Base-by-base conservation (phyloP, 2,113 vertebrate species). In the Pygoscelis antarcticus region DNA sequence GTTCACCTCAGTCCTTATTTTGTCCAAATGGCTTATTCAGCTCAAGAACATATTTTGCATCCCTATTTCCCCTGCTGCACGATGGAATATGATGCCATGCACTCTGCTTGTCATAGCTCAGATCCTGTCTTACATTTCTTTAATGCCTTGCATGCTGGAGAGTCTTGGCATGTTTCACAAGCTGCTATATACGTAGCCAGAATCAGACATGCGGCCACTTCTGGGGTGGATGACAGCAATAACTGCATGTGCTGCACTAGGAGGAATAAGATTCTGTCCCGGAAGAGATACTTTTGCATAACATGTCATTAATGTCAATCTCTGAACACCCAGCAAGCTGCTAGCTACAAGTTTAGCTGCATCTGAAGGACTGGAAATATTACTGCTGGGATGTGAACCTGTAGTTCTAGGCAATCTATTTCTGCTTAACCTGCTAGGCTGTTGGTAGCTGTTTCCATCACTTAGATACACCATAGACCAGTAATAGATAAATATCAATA, bases 111-210 rank as follows among this genome's bases (percentile, higher is more conserved):
- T 96, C 89, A 90, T 90, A 95, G 91, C 89, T 91, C 69, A 82
- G 93, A 95, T 93, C 78, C 93, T 90, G 79, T 42, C 92, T 89
- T 94, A 44, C 94, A 96, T 97, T 95, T 93, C 90, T 87, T 5
- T 70, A 72, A 90, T 96, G 95, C 93, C 30, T 91, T 79, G 29
- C 71, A 2, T 96, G 79, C 76, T 89, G 52, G 30, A 69, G 71
- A 92, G 36, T 82, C 49, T 58, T 46, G 20, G 51, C 88, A 52
- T 94, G 89, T 58, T 96, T 96, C 80, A 77, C 93, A 83, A 85
- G 93, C 85, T 94, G 89, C 72, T 94, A 93, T 54, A 54, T 85
- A n/a, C 11, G 10, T 27, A 94, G 87, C 69, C 65, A 95, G 90
- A 90, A 87, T 83, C 87, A 86, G 88, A 87, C 76, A 87, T n/a